Evolutionary conservation across 2,113 vertebrate genomes (phyloP), one percentile per base, ranked within the genome.

Genomic region (Gallinago paraguaiae): DNA sequence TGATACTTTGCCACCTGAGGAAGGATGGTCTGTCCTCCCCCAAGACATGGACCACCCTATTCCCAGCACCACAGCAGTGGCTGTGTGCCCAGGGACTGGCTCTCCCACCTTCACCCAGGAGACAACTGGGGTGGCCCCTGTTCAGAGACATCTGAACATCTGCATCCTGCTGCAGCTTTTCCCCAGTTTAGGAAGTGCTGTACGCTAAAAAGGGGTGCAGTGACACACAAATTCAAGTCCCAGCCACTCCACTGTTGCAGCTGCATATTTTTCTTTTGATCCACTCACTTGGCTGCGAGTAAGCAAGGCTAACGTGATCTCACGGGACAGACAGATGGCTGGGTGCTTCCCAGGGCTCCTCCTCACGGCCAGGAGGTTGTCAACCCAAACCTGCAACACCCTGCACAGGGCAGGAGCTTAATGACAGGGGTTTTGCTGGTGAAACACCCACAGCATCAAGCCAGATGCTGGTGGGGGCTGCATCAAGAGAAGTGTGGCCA

Each of bases 21-120:
- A 87, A 82, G 25, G 12, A 6, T 7, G 9, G 9, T 30, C 25
- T 91, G 60, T 45, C 8, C 63, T 17, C 13, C 18, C 17, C 0
- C 0, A 74, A 53, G 16, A 50, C 0, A 0, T 24, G 16, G 46
- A 67, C 3, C 25, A 67, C 3, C 25, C 30, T 33, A 4, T 33
- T 82, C 37, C n/a, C n/a, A 27, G 31, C 51, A 70, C 37, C 50
- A 6, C 12, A 57, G 35, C 33, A 57, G 4, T 5, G 9, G 24
- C 72, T 31, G 8, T 31, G 41, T 71, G 37, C n/a, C 22, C 60
- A 54, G 46, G 25, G 37, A 78, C 25, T 2, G 0, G 50, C 12
- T 53, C 27, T 75, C 27, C 17, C 57, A 45, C 51, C 60, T 63
- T 67, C 46, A 53, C 4, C 31, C 4, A 3, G 7, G 37, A 24